Conservation (phyloP, 2,113 vertebrate species). For the Aptenodytes patagonicus region DNA sequence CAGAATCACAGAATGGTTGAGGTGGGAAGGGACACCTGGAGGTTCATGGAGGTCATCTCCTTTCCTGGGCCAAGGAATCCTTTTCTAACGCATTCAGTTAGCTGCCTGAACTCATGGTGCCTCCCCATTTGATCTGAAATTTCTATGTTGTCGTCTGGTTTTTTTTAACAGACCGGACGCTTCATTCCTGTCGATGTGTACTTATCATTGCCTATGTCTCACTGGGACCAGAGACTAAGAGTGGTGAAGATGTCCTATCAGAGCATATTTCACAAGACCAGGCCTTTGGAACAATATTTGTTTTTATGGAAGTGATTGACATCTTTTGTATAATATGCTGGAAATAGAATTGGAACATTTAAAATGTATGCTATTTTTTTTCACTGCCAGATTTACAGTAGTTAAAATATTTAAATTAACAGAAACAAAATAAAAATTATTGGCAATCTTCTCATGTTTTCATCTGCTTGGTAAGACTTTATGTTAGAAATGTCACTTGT, state of each 20-base stretch:
- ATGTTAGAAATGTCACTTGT: background rate
- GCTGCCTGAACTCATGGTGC: background rate
- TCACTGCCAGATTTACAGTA: background rate
- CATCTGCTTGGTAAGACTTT: background rate
- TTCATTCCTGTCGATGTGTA: background rate
- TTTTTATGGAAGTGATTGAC: background rate
- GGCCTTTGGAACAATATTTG: background rate
- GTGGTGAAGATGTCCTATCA: background rate
- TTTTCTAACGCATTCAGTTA: background rate
- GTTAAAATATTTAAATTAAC: background rate
- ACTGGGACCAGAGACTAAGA: background rate
- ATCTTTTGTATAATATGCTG: background rate
- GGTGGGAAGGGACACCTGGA: background rate
- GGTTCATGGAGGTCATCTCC: background rate
- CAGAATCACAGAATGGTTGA: background rate
- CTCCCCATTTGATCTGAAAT: background rate
- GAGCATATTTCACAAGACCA: background rate
- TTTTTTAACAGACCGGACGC: rapidly evolving
- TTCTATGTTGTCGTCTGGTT: background rate
- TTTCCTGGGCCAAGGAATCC: background rate
- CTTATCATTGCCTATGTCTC: background rate
- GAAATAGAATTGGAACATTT: background rate
- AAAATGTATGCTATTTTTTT: background rate
- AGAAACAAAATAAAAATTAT: background rate
- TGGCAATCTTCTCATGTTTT: background rate